Evolutionary conservation across 1,140 invertebrate species (phyloP).

Genomic region (Eciton burchellii): DNA sequence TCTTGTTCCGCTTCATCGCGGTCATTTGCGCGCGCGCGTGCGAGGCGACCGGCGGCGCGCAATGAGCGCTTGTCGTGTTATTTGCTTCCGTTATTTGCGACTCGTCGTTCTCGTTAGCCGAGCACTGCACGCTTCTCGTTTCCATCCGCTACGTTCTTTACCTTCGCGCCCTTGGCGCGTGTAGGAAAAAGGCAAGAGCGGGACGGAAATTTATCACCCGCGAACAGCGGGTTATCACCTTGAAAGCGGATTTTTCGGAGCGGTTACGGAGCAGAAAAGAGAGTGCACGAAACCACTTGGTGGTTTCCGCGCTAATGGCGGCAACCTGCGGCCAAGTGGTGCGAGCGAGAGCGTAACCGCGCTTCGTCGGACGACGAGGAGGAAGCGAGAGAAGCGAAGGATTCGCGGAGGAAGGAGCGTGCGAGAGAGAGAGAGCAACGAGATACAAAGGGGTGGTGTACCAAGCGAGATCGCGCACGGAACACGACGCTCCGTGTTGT

Average conservation of each 20-base stretch:
- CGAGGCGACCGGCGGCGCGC: not conserved
- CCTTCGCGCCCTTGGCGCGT: not conserved
- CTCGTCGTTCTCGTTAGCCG: constrained; percentile 24
- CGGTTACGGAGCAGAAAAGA: constrained; percentile 35
- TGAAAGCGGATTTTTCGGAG: constrained; percentile 60
- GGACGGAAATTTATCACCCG: constrained; percentile 62
- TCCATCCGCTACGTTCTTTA: constrained; percentile 16
- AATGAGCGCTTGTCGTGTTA: constrained; percentile 19
- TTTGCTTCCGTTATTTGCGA: constrained; percentile 69
- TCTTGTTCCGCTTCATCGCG: constrained; percentile 11
- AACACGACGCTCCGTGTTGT: constrained; percentile 17
- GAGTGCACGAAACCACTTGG: constrained; percentile 13
- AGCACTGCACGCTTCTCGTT: constrained; percentile 19
- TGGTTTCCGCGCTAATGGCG: constrained; percentile 62
- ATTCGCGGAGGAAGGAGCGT: not conserved
- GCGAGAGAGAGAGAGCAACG: constrained; percentile 1
- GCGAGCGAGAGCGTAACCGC: constrained; percentile 12
- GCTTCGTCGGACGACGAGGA: not conserved
- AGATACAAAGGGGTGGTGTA: constrained; percentile 11
- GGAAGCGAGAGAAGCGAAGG: not conserved
- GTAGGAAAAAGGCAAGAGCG: constrained; percentile 4
- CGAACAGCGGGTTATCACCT: constrained; percentile 62
- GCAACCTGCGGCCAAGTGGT: constrained; percentile 22
- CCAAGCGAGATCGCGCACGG: not conserved
- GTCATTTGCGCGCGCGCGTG: constrained; percentile 47